A percentile compares a stretch with the other conserved stretches of the same genome.
Conservation (phyloP, 1,140 invertebrate species). For the Dreissena rostriformis region DNA sequence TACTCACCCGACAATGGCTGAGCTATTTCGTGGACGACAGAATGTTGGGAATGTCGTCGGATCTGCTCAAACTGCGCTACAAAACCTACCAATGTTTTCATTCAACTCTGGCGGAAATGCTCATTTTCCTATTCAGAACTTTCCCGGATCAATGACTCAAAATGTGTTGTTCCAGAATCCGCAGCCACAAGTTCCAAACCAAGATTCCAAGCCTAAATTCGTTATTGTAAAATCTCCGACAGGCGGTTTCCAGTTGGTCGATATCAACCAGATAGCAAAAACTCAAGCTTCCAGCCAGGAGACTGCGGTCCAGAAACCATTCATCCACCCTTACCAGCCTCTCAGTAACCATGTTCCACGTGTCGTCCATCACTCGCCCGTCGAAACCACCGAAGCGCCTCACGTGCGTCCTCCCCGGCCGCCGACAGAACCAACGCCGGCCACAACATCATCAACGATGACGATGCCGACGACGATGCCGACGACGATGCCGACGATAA, state of each 20-base stretch:
- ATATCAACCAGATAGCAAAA: slow-evolving; percentile 1
- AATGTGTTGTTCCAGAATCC: too few relatives aligned
- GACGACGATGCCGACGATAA: background rate
- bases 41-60: too few relatives aligned
- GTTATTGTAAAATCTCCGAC: too few relatives aligned
- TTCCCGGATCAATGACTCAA: too few relatives aligned
- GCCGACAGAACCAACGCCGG: background rate
- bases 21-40: slow-evolving; percentile 3
- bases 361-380: background rate
- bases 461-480: background rate
- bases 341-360: background rate
- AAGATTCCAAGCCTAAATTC: too few relatives aligned
- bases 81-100: too few relatives aligned
- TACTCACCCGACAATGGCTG: too few relatives aligned
- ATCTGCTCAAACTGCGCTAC: too few relatives aligned
- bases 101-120: too few relatives aligned
- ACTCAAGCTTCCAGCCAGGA: background rate
- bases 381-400: background rate
- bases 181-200: too few relatives aligned
- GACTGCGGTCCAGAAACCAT: background rate
- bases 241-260: too few relatives aligned
- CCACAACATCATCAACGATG: background rate
- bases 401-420: background rate
- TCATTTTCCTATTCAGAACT: too few relatives aligned
- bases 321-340: slow-evolving; percentile 1